Conservation (phyloP, 2,888 invertebrate genomes). For the Schizotus pectinicornis region DNA sequence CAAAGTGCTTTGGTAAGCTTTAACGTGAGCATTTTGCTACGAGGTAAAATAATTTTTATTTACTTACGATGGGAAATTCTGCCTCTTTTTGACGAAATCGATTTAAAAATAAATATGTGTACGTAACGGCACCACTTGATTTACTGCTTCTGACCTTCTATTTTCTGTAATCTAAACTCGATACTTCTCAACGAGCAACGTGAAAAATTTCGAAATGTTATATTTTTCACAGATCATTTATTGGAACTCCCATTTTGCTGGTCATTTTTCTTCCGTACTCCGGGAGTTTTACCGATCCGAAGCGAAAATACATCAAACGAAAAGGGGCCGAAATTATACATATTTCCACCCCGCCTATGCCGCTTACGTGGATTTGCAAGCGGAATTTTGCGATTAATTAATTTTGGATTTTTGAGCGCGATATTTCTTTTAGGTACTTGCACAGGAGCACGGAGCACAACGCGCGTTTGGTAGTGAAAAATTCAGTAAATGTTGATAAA, state of each 20-base stretch:
- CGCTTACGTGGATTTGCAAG: background rate
- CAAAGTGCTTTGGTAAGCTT: constrained; percentile 8
- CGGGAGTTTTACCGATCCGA: constrained; percentile 28
- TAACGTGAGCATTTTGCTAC: constrained; percentile 11
- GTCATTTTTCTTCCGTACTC: constrained; percentile 29
- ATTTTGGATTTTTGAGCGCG: background rate
- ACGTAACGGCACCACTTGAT: constrained; percentile 12
- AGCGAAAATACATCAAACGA: constrained; percentile 26
- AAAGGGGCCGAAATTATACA: constrained; percentile 23
- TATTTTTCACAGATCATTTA: constrained; percentile 33
- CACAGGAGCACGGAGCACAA: constrained; percentile 5
- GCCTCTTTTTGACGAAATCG: constrained; percentile 11
- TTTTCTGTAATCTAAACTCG: constrained; percentile 29
- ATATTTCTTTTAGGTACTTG: constrained; percentile 13
- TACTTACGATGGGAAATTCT: constrained; percentile 1
- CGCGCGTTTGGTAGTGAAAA: constrained; percentile 13
- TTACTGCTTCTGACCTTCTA: constrained; percentile 23
- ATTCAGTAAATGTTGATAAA: constrained; percentile 29
- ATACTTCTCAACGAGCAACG: constrained; percentile 29
- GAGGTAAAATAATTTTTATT: constrained; percentile 20
- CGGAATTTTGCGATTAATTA: background rate
- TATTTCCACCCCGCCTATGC: constrained; percentile 15
- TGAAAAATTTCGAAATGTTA: constrained; percentile 32
- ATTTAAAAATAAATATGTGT: constrained; percentile 16
- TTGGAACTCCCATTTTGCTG: constrained; percentile 32